Conservation (phyloP, 2,113 vertebrate genomes). For the Arvicanthis niloticus region DNA sequence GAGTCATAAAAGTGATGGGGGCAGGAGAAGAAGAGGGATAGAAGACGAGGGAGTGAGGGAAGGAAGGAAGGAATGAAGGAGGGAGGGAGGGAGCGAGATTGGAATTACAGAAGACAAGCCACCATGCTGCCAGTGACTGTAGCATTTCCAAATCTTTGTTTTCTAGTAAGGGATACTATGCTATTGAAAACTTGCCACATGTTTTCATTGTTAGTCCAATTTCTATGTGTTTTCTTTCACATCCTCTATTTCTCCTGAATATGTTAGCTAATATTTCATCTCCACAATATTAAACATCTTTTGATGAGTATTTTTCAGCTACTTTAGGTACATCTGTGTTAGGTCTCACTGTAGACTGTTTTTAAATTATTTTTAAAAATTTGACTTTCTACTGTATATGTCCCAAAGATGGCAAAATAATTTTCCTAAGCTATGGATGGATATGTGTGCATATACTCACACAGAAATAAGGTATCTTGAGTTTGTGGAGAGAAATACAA, state of each 20-base stretch:
- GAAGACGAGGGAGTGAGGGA: no score
- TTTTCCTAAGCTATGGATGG: neutral
- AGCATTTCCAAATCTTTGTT: conserved; percentile 8
- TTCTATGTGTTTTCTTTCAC: neutral
- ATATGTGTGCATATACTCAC: neutral
- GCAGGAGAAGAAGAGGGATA: no score
- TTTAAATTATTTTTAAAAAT: neutral
- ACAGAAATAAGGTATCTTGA: neutral
- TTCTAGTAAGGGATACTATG: conserved; percentile 2
- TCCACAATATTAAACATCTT: conserved; percentile 33
- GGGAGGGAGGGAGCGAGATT: no score
- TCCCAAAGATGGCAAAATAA: neutral
- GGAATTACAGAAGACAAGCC: conserved; percentile 11
- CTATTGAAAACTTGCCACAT: neutral
- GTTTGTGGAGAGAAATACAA: neutral
- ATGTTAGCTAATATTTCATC: neutral
- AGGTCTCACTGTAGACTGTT: neutral
- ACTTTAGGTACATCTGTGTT: neutral
- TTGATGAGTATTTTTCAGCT: neutral
- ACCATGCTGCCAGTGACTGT: neutral
- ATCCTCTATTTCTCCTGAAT: neutral
- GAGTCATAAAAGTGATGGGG: no score
- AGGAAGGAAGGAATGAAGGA: no score
- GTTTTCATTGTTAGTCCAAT: conserved; percentile 27
- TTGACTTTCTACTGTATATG: neutral